These are phyloP conservation scores for Daubentonia madagascariensis DNA, from an alignment of 2,113 vertebrate genomes.

Conservation along the genomic window DNA sequence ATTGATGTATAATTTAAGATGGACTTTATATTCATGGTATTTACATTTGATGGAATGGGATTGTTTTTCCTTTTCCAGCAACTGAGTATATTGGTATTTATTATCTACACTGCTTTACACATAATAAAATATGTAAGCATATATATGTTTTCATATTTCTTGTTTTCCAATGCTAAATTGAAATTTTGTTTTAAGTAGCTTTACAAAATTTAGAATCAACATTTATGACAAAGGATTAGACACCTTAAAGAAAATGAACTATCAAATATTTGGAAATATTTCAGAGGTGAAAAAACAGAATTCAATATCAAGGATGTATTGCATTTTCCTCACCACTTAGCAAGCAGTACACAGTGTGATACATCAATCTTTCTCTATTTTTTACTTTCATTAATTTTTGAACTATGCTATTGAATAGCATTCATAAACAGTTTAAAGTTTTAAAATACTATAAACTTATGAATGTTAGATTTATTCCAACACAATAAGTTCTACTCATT, in stretches of 20 bases:
- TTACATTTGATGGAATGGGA: background rate
- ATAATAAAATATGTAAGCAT: background rate
- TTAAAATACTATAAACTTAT: background rate
- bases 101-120: background rate
- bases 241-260: background rate
- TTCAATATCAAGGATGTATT: background rate
- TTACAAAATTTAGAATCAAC: background rate
- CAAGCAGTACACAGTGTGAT: background rate
- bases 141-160: background rate
- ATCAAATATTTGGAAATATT: background rate
- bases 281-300: background rate
- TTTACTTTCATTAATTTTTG: background rate
- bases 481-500: background rate
- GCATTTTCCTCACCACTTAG: background rate
- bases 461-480: background rate
- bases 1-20: background rate
- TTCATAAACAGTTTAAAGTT: background rate
- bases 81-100: background rate
- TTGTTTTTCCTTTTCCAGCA: background rate
- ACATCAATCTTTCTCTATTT: background rate
- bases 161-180: background rate
- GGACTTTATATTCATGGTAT: background rate
- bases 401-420: background rate
- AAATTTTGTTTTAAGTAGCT: background rate
- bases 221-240: background rate